Evolutionary conservation across 2,888 invertebrate species (phyloP).

Genomic region (Drosophila gaucha): DNA sequence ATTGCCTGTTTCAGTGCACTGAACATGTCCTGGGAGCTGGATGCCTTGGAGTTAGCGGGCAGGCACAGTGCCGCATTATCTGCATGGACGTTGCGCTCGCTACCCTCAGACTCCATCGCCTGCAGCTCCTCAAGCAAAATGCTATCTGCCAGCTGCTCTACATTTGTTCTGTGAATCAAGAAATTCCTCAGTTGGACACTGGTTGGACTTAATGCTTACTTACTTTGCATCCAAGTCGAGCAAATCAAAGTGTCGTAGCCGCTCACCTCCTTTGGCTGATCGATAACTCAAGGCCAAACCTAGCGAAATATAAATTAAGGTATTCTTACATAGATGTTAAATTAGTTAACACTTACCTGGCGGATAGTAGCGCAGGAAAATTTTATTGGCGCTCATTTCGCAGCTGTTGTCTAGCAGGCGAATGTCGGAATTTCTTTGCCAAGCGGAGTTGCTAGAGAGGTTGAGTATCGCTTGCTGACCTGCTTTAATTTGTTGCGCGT

Average conservation of each 20-base stretch:
- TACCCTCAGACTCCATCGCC: slow-evolving; percentile 29
- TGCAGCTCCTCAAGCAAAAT: slow-evolving; percentile 57
- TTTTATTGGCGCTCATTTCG: slow-evolving; percentile 88
- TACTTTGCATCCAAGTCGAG: slow-evolving; percentile 88
- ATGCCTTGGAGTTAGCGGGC: slow-evolving; percentile 32
- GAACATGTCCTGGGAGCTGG: slow-evolving; percentile 62
- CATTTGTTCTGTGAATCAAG: slow-evolving; percentile 42
- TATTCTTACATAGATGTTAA: not conserved
- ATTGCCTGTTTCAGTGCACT: slow-evolving; percentile 87
- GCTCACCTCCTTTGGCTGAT: slow-evolving; percentile 87
- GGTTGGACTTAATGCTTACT: slow-evolving; percentile 65
- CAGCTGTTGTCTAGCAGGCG: slow-evolving; percentile 24
- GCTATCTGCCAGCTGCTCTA: slow-evolving; percentile 63
- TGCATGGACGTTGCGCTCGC: not conserved
- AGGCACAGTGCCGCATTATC: slow-evolving; percentile 4
- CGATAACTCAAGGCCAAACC: slow-evolving; percentile 88
- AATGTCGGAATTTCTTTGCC: slow-evolving; percentile 42
- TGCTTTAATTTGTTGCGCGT: slow-evolving; percentile 67
- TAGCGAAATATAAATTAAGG: slow-evolving; percentile 47
- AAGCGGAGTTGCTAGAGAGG: not conserved
- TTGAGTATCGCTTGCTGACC: slow-evolving; percentile 65
- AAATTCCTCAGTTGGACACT: not conserved
- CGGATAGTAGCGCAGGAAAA: slow-evolving; percentile 90
- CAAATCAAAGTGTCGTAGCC: slow-evolving; percentile 87
- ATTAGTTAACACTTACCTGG: slow-evolving; percentile 86